These are phyloP conservation scores for Gobiocypris rarus DNA, from an alignment of 2,113 vertebrate genomes.

Conservation along the genomic window DNA sequence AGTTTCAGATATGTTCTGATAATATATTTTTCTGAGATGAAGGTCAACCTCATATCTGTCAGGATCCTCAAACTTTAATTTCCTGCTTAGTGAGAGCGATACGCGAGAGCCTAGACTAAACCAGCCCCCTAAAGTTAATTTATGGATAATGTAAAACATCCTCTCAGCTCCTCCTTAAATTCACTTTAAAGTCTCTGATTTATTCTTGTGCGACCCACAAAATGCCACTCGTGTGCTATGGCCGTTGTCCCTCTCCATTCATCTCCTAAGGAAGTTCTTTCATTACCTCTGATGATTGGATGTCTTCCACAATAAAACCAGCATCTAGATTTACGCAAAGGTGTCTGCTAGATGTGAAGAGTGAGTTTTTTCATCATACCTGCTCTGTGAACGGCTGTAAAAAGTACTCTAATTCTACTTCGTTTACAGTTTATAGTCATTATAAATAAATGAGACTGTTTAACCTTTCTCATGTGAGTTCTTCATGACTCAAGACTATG, in stretches of 20 bases:
- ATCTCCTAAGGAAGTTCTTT: constrained; percentile 44
- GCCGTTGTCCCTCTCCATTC: constrained; percentile 59
- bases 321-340: neutral
- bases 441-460: neutral
- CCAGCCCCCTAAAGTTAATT: constrained; percentile 63
- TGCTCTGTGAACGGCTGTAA: neutral
- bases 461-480: neutral
- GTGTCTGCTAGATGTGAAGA: constrained; percentile 6
- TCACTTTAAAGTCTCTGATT: constrained; percentile 61
- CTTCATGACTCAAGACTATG: neutral
- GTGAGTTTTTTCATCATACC: neutral
- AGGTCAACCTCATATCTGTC: constrained; percentile 58
- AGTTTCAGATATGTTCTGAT: constrained; percentile 28
- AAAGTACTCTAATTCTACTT: neutral
- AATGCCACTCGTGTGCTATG: constrained; percentile 46
- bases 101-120: constrained; percentile 51
- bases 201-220: constrained; percentile 50
- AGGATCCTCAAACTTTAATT: constrained; percentile 59
- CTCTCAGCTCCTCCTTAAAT: constrained; percentile 55
- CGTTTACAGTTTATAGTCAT: neutral
- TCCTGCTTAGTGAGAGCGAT: constrained; percentile 60
- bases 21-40: constrained; percentile 50
- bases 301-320: constrained; percentile 27
- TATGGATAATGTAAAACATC: constrained; percentile 66
- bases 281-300: constrained; percentile 19